phyloP scores from a whole-genome alignment of 1,140 invertebrate species.

The Glossosoma conforme region DNA sequence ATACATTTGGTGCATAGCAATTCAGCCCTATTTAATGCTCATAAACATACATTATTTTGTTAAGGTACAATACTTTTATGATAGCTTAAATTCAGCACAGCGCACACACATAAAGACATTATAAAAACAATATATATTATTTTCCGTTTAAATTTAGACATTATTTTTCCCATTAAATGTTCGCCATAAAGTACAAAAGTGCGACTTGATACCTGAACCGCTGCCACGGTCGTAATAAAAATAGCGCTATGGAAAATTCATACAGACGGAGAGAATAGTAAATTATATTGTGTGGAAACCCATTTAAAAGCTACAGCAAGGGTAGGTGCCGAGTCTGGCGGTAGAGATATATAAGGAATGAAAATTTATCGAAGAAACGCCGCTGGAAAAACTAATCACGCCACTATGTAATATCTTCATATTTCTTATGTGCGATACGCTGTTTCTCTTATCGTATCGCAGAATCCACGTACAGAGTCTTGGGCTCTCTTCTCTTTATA shows the following conservation, averaged over 20 bases:
- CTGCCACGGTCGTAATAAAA: constrained; percentile 10
- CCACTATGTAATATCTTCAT: constrained; percentile 28
- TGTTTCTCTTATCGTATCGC: neutral
- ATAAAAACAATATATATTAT: too few species aligned
- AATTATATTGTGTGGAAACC: constrained; percentile 27
- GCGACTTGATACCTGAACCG: neutral
- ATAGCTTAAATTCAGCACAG: too few species aligned
- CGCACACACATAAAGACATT: too few species aligned
- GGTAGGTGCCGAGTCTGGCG: neutral
- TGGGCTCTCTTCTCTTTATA: constrained; percentile 4
- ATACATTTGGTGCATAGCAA: too few species aligned
- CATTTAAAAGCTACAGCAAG: constrained; percentile 9
- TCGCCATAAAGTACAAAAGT: too few species aligned
- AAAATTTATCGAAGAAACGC: constrained; percentile 28
- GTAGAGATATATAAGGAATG: constrained; percentile 19
- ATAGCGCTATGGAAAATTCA: constrained; percentile 25
- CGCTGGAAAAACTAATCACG: constrained; percentile 28
- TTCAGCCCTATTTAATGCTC: too few species aligned
- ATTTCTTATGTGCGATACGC: constrained; percentile 22
- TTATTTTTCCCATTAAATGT: too few species aligned
- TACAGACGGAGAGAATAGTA: constrained; percentile 23
- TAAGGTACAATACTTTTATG: too few species aligned
- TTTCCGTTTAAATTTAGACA: too few species aligned
- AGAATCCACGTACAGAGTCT: neutral
- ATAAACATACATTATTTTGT: too few species aligned